Evolutionary conservation across 2,797 vertebrate species (phyloP).

Genomic region (Anniella stebbinsi): DNA sequence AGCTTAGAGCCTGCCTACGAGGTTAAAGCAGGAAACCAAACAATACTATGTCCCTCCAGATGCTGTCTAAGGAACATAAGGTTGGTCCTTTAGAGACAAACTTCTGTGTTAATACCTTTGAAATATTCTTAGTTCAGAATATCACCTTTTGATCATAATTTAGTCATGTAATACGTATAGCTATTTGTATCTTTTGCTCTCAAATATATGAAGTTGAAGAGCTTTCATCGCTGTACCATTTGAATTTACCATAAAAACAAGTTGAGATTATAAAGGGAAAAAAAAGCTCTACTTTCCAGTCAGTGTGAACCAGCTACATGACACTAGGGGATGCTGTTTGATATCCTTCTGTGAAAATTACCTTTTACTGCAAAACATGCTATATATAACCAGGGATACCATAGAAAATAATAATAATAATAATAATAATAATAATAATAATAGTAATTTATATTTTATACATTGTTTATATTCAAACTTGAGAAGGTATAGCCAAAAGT

Average conservation of each 20-base stretch:
- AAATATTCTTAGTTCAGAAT: not conserved
- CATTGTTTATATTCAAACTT: constrained; percentile 29
- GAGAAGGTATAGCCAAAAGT: constrained; percentile 40
- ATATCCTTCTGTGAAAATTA: constrained; percentile 23
- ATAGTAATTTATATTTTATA: not conserved
- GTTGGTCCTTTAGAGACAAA: not conserved
- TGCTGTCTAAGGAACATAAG: too few relatives aligned
- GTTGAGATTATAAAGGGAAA: constrained; percentile 6
- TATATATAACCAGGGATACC: not conserved
- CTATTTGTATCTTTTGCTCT: not conserved
- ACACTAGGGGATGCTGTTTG: constrained; percentile 63
- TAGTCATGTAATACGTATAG: not conserved
- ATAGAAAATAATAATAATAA: not conserved
- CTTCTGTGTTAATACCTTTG: not conserved
- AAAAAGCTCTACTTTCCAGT: not conserved
- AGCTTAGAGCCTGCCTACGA: too few relatives aligned
- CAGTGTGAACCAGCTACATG: constrained; percentile 20
- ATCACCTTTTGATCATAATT: not conserved
- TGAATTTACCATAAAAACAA: not conserved
- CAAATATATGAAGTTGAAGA: not conserved
- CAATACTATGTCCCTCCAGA: too few relatives aligned
- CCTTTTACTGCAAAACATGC: not conserved
- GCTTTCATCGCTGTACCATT: not conserved
- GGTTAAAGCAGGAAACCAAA: too few relatives aligned
- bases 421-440: fast-evolving